phyloP scores from a whole-genome alignment of 2,888 invertebrate genomes.

The Aphidoletes aphidimyza region DNA sequence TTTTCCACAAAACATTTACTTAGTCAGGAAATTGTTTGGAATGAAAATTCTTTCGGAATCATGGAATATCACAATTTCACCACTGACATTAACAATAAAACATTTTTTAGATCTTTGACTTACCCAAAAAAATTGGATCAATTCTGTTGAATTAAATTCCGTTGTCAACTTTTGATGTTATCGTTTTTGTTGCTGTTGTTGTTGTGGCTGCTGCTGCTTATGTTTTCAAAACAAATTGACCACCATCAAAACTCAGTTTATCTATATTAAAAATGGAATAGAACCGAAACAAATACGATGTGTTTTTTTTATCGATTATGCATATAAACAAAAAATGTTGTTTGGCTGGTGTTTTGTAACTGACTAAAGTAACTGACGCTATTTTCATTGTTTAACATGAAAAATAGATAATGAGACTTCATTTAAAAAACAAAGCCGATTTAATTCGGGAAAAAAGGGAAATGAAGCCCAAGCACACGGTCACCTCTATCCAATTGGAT shows the following conservation, averaged over 20 bases:
- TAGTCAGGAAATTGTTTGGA: too few relatives aligned
- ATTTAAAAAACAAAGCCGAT: background rate
- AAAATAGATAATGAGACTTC: background rate
- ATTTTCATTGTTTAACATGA: background rate
- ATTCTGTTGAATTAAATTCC: conserved; percentile 3
- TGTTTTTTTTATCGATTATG: conserved; percentile 27
- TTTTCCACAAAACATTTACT: too few relatives aligned
- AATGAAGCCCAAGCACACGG: background rate
- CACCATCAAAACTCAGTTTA: background rate
- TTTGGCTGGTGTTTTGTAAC: too few relatives aligned
- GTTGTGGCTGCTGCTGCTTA: background rate
- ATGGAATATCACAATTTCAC: too few relatives aligned
- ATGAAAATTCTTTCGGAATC: too few relatives aligned
- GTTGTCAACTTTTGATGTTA: background rate
- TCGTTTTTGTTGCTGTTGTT: background rate
- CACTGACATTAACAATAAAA: background rate
- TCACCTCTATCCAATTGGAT: background rate
- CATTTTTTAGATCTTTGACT: background rate
- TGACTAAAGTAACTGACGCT: background rate
- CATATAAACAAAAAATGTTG: too few relatives aligned
- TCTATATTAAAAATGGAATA: background rate
- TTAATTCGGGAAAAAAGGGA: background rate
- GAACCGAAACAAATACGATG: background rate
- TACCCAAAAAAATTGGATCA: background rate
- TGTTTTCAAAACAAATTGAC: background rate